Evolutionary conservation across 1,140 invertebrate genomes (phyloP), one percentile per base, ranked within the genome.

Genomic region (Sogatella furcifera): DNA sequence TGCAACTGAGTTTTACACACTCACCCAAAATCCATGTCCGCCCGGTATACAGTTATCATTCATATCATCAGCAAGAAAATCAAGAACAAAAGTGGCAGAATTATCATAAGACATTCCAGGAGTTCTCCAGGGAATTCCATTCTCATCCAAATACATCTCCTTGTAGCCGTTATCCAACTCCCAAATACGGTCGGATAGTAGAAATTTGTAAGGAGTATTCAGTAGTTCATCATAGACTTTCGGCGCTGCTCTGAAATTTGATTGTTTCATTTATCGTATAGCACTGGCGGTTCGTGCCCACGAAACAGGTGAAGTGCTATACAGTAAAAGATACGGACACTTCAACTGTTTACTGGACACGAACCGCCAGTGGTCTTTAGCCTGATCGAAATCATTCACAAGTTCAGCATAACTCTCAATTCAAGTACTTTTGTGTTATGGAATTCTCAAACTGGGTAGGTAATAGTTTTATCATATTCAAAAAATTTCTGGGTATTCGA

Each of bases 151-250:
- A n/a, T 38, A 15, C 3, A 42, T 14, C 34, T 55, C 34, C 14
- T 34, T 53, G 38, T 59, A 64, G 9, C 64, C 64, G 22, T 6
- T 31, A 28, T 65, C 62, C n/a, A 62, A 60, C 17, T 43, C 55
- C 64, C 64, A 65, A 8, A 62, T 55, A 34, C 46, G 53, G 1
- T 53, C 52, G 19, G 41, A 34, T 2, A 31, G 17, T 2, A 11
- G 14, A 8, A 4, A 19, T 21, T 52, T 52, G 22, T 21, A 52
- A 5, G 17, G 46, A 2, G 9, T 52, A 21, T 52, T 21, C 9
- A 15, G 5, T 14, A 19, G 14, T 6, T 24, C 22, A 19, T 52
- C 17, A 24, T 21, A 11, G 14, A 52, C 17, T 1, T 11, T 1
- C 6, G 22, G 17, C 1, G 46, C 46, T 3, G n/a, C 11, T 8